Evolutionary conservation across 2,113 vertebrate genomes (phyloP).

Genomic region (Gopherus flavomarginatus): DNA sequence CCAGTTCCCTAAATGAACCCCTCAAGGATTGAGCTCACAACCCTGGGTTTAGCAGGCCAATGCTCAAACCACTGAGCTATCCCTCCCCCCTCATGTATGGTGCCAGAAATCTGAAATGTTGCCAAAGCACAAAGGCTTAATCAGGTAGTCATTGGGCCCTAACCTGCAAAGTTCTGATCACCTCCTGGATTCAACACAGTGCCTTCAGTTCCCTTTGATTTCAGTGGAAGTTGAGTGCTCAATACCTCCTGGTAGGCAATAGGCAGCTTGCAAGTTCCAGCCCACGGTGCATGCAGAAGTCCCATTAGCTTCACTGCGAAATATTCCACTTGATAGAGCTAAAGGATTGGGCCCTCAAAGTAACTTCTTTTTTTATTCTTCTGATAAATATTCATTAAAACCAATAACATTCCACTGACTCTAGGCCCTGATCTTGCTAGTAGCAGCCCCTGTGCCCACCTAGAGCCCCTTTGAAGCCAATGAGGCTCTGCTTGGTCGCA

Average conservation of each 20-base stretch:
- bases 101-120: background rate
- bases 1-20: too few relatives aligned
- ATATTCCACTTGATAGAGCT: conserved; percentile 5
- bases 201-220: background rate
- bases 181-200: conserved; percentile 3
- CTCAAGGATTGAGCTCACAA: too few relatives aligned
- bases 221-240: background rate
- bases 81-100: rapidly evolving
- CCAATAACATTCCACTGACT: background rate
- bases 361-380: background rate
- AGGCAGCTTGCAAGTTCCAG: background rate
- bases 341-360: background rate
- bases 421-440: background rate
- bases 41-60: too few relatives aligned
- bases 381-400: background rate
- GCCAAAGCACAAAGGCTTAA: conserved; percentile 4
- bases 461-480: background rate
- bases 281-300: background rate
- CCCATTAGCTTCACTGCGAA: background rate
- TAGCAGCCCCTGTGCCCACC: background rate
- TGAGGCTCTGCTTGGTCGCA: background rate
- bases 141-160: background rate
- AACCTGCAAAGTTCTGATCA: conserved; percentile 35
- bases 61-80: too few relatives aligned
- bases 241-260: background rate